Percentiles rank a stretch among this genome's conserved stretches.
phyloP scores from a whole-genome alignment of 2,113 vertebrate species.

The Leiothrix lutea region DNA sequence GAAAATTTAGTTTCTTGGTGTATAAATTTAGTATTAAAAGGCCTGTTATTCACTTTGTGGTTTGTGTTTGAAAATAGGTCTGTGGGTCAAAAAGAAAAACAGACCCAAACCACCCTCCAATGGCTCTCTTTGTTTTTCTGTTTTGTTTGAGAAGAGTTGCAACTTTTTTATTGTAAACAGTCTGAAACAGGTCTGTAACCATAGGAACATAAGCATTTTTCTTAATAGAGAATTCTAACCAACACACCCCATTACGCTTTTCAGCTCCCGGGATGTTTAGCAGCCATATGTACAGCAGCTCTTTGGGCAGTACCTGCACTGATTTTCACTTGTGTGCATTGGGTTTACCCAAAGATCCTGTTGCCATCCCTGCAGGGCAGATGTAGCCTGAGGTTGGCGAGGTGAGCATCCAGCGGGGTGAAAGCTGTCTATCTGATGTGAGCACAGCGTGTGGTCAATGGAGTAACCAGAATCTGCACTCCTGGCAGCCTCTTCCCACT shows the following conservation, averaged over 20 bases:
- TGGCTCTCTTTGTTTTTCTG: background rate
- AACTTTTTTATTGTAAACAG: background rate
- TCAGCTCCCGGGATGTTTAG: background rate
- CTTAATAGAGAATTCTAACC: rapidly evolving
- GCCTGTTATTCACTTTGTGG: background rate
- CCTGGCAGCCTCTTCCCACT: background rate
- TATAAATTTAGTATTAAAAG: background rate
- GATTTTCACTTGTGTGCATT: rapidly evolving
- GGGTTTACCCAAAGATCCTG: background rate
- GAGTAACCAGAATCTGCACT: background rate
- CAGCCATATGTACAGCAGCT: background rate
- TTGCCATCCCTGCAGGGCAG: background rate
- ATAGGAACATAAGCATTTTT: background rate
- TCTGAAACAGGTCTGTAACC: background rate
- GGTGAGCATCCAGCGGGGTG: background rate
- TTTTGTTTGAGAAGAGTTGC: background rate
- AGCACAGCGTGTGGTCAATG: background rate
- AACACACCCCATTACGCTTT: background rate
- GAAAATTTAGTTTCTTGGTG: background rate
- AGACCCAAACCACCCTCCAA: background rate
- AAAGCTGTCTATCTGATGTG: background rate
- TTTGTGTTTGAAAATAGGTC: background rate
- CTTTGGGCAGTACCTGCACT: background rate
- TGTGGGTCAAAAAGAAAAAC: background rate
- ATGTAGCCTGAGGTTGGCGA: background rate